Conservation (phyloP, 2,797 vertebrate genomes). For the Ataeniobius toweri region DNA sequence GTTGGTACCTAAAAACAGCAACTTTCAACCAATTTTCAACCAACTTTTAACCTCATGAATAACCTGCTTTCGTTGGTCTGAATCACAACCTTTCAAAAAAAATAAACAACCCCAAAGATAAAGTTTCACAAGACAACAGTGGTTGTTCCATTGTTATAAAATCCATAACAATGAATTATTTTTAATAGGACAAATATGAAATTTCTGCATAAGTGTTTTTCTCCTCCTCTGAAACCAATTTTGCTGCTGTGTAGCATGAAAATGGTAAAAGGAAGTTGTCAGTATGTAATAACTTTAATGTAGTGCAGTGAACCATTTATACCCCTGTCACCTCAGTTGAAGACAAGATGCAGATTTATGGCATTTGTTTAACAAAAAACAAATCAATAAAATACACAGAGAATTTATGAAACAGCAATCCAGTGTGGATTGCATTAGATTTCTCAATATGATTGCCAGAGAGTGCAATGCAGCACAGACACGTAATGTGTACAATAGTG, state of each 20-base stretch:
- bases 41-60: not conserved
- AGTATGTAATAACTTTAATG: not conserved
- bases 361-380: not conserved
- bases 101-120: not conserved
- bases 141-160: not conserved
- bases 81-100: not conserved
- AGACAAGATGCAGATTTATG: not conserved
- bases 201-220: not conserved
- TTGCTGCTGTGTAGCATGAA: not conserved
- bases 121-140: not conserved
- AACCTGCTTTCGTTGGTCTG: not conserved
- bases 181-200: not conserved
- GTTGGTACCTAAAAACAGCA: not conserved
- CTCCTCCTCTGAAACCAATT: not conserved
- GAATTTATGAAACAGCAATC: not conserved
- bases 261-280: not conserved
- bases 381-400: conserved; percentile 1
- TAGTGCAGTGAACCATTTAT: not conserved
- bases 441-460: not conserved
- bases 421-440: not conserved
- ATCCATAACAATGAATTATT: not conserved
- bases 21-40: not conserved
- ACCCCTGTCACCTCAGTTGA: not conserved
- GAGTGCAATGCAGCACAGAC: not conserved
- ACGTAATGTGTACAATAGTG: not conserved